phyloP scores from a whole-genome alignment of 1,140 invertebrate genomes.

The Tachypleus tridentatus region DNA sequence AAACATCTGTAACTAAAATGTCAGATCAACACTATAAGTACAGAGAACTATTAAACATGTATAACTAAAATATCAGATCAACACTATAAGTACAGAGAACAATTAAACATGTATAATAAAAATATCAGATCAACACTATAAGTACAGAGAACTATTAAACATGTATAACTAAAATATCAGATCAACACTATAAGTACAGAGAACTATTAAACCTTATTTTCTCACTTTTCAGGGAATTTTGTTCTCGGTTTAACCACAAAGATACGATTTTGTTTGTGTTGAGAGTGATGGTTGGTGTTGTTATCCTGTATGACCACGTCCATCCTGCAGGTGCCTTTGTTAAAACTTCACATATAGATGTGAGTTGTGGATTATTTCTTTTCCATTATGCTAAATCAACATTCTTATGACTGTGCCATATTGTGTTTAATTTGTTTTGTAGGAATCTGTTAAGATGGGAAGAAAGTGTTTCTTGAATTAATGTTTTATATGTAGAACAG shows the following conservation, averaged over 20 bases:
- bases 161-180: too few species aligned
- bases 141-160: too few species aligned
- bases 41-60: too few species aligned
- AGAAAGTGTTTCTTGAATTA: background rate
- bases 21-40: too few species aligned
- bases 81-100: too few species aligned
- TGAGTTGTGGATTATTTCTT: slow-evolving; percentile 33
- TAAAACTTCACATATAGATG: slow-evolving; percentile 78
- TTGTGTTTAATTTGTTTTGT: too few species aligned
- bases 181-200: too few species aligned
- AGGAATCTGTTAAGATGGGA: background rate
- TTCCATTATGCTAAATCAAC: background rate
- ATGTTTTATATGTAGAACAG: background rate
- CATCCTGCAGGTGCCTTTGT: slow-evolving; percentile 86
- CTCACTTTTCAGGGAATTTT: slow-evolving; percentile 54
- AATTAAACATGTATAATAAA: too few species aligned
- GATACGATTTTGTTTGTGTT: slow-evolving; percentile 82
- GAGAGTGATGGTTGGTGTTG: slow-evolving; percentile 88
- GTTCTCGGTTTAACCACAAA: slow-evolving; percentile 72
- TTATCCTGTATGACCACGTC: slow-evolving; percentile 91
- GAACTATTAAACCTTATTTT: background rate
- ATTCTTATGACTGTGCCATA: background rate
- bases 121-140: too few species aligned
- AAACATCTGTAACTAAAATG: too few species aligned
- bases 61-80: too few species aligned